A percentile compares a stretch with the other conserved stretches of the same genome.
Evolutionary conservation across 2,888 invertebrate species (phyloP).

Genomic region (Agrotis clavis): DNA sequence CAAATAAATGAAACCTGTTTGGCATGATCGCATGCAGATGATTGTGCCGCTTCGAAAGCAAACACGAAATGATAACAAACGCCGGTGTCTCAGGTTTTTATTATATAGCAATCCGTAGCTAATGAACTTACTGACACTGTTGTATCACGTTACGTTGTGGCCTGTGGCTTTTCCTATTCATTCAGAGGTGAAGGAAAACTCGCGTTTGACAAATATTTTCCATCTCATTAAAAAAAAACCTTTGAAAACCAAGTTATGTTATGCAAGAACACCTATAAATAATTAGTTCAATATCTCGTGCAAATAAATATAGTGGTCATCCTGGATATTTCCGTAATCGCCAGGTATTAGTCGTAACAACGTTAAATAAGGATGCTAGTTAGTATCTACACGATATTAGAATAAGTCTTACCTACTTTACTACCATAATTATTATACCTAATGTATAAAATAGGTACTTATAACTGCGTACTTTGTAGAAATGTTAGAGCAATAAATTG

Average conservation of each 20-base stretch:
- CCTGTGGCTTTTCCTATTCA: conserved; percentile 48
- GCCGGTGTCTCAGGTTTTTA: conserved; percentile 74
- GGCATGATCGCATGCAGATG: conserved; percentile 62
- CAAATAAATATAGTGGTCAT: conserved; percentile 7
- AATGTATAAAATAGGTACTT: too few species aligned
- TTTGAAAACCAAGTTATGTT: conserved; percentile 1
- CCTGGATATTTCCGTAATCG: conserved; percentile 32
- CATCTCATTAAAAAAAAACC: not conserved
- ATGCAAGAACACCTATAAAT: not conserved
- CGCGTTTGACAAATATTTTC: conserved; percentile 19
- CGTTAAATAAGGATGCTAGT: conserved; percentile 10
- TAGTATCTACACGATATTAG: conserved; percentile 5
- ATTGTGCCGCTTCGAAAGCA: conserved; percentile 71
- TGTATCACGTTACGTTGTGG: conserved; percentile 42
- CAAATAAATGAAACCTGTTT: conserved; percentile 66
- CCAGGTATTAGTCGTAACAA: not conserved
- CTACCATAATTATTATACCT: too few species aligned
- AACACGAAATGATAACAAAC: conserved; percentile 75
- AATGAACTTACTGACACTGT: conserved; percentile 60
- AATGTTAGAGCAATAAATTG: not conserved
- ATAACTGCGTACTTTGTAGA: not conserved
- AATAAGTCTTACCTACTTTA: not conserved
- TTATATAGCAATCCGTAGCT: conserved; percentile 66
- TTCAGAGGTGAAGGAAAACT: conserved; percentile 31
- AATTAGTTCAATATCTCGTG: not conserved